phyloP scores from a whole-genome alignment of 2,888 invertebrate species.

The Cephus pygmeus region DNA sequence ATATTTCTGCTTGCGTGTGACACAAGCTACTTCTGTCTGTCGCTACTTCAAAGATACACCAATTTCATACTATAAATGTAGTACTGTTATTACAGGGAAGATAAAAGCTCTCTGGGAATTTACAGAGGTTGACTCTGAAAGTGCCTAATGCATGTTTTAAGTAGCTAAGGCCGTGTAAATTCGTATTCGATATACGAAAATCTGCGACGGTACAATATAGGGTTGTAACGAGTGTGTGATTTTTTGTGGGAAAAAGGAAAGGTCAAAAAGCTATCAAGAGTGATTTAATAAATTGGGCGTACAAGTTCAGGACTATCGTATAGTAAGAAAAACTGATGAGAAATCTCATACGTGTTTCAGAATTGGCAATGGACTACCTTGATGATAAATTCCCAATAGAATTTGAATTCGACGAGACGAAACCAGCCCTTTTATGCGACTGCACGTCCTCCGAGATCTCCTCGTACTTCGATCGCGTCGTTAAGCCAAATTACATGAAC shows the following conservation, averaged over 20 bases:
- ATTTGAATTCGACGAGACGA: background rate
- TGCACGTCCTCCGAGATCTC: background rate
- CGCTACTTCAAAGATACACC: no score
- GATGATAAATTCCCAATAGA: slow-evolving; percentile 1
- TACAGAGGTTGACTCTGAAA: background rate
- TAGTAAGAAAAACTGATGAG: background rate
- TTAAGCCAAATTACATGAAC: background rate
- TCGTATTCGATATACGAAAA: background rate
- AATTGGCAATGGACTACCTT: background rate
- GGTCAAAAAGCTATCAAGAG: background rate
- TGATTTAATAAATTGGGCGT: background rate
- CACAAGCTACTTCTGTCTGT: background rate
- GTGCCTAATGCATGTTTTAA: background rate
- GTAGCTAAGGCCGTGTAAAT: background rate
- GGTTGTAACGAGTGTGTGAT: background rate
- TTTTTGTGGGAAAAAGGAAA: background rate
- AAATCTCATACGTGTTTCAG: background rate
- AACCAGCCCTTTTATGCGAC: background rate
- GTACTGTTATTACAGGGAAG: no score
- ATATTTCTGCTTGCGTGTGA: background rate
- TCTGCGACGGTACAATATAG: background rate
- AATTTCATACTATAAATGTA: no score
- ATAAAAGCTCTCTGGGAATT: background rate
- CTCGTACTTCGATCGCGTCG: background rate
- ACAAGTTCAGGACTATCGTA: background rate